phyloP scores from a whole-genome alignment of 2,888 invertebrate genomes.

The Mayetiola destructor region DNA sequence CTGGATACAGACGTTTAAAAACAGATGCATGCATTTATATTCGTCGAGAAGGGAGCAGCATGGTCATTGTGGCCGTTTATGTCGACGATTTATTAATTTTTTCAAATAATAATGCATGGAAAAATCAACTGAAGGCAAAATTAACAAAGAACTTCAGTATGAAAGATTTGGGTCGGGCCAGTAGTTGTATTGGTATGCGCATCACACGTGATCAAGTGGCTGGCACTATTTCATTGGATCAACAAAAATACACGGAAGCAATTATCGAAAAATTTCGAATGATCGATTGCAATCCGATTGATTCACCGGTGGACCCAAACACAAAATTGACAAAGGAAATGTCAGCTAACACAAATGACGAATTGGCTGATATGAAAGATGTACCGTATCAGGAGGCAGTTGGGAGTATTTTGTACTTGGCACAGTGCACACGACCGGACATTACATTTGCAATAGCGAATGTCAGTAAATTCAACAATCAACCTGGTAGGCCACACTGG shows the following conservation, averaged over 20 bases:
- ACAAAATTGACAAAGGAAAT: constrained; percentile 16
- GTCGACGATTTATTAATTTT: constrained; percentile 14
- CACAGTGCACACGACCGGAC: constrained; percentile 19
- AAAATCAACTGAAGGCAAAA: not conserved
- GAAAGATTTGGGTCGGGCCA: constrained; percentile 8
- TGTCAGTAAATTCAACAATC: constrained; percentile 20
- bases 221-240: constrained; percentile 14
- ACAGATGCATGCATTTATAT: constrained; percentile 16
- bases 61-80: constrained; percentile 16
- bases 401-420: constrained; percentile 20
- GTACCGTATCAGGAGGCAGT: constrained; percentile 21
- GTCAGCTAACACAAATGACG: constrained; percentile 16
- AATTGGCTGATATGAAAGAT: constrained; percentile 15
- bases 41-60: not conserved
- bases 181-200: not conserved
- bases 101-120: not conserved
- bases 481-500: constrained; percentile 14
- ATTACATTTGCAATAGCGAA: constrained; percentile 20
- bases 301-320: constrained; percentile 17
- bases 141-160: constrained; percentile 4
- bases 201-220: not conserved
- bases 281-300: constrained; percentile 17
- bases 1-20: constrained; percentile 14
- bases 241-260: not conserved
- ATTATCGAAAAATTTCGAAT: constrained; percentile 12